phyloP scores from a whole-genome alignment of 1,140 invertebrate genomes.

The Rhyacophila brunnea region DNA sequence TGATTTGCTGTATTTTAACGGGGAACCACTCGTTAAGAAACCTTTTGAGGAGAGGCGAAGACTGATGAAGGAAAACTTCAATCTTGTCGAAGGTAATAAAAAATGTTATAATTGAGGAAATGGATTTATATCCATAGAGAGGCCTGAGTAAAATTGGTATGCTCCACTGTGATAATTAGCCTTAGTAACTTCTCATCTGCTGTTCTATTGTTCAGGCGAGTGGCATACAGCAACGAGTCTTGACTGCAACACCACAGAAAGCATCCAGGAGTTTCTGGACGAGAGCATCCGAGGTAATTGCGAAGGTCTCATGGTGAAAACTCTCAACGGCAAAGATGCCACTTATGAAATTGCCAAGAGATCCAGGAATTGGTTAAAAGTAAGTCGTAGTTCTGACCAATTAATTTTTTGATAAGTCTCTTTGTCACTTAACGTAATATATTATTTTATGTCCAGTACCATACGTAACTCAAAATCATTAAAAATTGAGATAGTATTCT shows the following conservation, averaged over 20 bases:
- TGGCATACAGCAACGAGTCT: constrained; percentile 87
- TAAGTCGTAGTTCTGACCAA: constrained; percentile 29
- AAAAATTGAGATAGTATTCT: too few relatives aligned
- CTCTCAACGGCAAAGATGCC: constrained; percentile 81
- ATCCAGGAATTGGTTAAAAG: constrained; percentile 95
- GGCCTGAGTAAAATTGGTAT: too few relatives aligned
- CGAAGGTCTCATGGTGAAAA: constrained; percentile 99
- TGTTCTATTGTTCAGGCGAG: constrained; percentile 53
- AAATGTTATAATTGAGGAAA: background rate
- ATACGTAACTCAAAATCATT: too few relatives aligned
- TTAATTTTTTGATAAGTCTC: too few relatives aligned
- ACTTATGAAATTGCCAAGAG: constrained; percentile 98
- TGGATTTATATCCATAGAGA: too few relatives aligned
- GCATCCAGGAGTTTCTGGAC: constrained; percentile 92
- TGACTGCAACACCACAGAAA: constrained; percentile 86
- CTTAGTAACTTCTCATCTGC: too few relatives aligned
- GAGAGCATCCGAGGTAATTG: constrained; percentile 96
- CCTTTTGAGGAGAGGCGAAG: constrained; percentile 76
- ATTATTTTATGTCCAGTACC: too few relatives aligned
- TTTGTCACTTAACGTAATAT: too few relatives aligned
- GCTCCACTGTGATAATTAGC: too few relatives aligned
- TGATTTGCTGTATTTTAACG: constrained; percentile 95
- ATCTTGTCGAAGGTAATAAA: constrained; percentile 64
- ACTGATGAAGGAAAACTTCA: constrained; percentile 74
- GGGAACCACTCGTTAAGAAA: constrained; percentile 77